Conservation (phyloP, 2,113 vertebrate species). For the Ammospiza caudacuta region DNA sequence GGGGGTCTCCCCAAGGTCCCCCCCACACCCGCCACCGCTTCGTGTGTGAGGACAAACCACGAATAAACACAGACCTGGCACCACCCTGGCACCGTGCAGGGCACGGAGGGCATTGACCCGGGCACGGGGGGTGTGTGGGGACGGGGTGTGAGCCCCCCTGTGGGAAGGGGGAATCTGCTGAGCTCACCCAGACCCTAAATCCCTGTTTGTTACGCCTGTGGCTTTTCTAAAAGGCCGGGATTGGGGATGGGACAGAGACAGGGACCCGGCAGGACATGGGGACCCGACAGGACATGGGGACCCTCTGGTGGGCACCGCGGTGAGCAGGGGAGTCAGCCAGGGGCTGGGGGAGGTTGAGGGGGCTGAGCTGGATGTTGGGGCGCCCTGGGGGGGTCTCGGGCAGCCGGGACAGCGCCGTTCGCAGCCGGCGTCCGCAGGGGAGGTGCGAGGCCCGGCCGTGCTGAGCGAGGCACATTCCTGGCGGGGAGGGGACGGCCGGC, state of each 20-base stretch:
- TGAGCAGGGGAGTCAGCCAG: background rate
- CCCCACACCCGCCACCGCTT: background rate
- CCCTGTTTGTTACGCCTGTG: constrained; percentile 55
- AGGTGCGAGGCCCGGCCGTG: background rate
- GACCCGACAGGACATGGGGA: background rate
- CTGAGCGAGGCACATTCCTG: constrained; percentile 44
- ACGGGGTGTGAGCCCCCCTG: background rate
- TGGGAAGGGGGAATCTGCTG: constrained; percentile 52
- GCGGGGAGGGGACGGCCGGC: background rate
- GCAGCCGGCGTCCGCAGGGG: background rate
- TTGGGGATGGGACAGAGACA: background rate
- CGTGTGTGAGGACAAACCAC: background rate
- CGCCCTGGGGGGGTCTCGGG: accelerated
- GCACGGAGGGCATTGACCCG: accelerated
- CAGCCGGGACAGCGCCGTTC: background rate
- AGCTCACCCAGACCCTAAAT: constrained; percentile 45
- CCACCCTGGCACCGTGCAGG: background rate
- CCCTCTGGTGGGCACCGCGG: background rate
- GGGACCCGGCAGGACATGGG: background rate
- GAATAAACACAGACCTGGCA: constrained; percentile 34
- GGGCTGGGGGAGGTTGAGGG: background rate
- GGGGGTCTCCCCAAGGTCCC: background rate
- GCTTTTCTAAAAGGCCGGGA: constrained; percentile 43
- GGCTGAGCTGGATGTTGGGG: background rate
- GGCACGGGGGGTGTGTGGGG: background rate